phyloP scores from a whole-genome alignment of 2,797 vertebrate genomes.

The Fistularia tabacaria region DNA sequence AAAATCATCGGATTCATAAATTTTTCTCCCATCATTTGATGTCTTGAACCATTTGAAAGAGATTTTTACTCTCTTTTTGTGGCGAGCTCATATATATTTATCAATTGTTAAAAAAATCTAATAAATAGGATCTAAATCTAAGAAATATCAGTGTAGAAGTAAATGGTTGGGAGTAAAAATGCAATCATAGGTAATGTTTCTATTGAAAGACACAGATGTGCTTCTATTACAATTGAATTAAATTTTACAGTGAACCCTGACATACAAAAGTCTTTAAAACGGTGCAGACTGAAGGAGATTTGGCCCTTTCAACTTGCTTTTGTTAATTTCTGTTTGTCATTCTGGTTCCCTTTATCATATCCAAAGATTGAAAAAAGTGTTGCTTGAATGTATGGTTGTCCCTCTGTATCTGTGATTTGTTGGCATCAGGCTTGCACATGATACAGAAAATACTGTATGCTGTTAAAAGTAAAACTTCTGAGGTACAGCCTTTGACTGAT shows the following conservation, averaged over 20 bases:
- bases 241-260: conserved; percentile 45
- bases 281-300: neutral
- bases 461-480: too few relatives aligned
- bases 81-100: neutral
- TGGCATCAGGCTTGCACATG: too few relatives aligned
- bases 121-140: conserved; percentile 42
- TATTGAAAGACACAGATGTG: conserved; percentile 80
- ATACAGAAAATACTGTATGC: too few relatives aligned
- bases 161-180: conserved; percentile 45
- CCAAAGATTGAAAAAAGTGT: conserved; percentile 37
- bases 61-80: too few relatives aligned
- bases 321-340: neutral
- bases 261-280: conserved; percentile 39
- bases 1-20: too few relatives aligned
- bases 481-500: too few relatives aligned
- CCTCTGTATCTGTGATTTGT: conserved; percentile 33
- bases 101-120: neutral
- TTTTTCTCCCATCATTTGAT: too few relatives aligned
- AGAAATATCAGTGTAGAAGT: conserved; percentile 59
- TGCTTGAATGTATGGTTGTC: conserved; percentile 39
- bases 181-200: conserved; percentile 72
- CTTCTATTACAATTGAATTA: conserved; percentile 73
- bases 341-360: conserved; percentile 24
- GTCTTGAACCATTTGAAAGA: too few relatives aligned
- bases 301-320: conserved; percentile 6